These are phyloP conservation scores for Willisornis vidua DNA, from an alignment of 2,113 vertebrate species.

Conservation along the genomic window DNA sequence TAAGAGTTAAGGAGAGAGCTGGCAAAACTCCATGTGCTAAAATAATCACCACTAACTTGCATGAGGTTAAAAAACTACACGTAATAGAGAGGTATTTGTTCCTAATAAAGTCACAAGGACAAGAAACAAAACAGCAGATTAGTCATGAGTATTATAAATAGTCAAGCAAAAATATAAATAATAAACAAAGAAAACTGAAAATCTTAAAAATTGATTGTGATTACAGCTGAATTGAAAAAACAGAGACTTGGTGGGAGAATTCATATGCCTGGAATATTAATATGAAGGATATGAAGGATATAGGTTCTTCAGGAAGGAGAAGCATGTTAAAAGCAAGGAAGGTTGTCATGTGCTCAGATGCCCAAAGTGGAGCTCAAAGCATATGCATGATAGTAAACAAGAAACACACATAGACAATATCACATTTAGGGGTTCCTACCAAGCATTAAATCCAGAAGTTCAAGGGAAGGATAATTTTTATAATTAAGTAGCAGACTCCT, in stretches of 20 bases:
- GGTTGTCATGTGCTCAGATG: neutral
- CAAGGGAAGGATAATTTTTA: neutral
- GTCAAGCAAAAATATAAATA: neutral
- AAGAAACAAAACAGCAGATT: neutral
- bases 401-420: neutral
- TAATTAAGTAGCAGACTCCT: neutral
- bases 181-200: neutral
- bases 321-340: neutral
- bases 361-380: neutral
- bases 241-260: neutral
- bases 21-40: neutral
- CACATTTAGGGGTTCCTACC: neutral
- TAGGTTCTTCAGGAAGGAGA: neutral
- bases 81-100: neutral
- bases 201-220: neutral
- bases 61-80: neutral
- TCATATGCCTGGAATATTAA: neutral
- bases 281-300: neutral
- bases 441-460: neutral
- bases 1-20: neutral
- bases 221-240: neutral
- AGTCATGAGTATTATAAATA: neutral
- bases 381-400: neutral
- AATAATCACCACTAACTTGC: neutral
- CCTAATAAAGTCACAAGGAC: neutral